Percentiles rank a stretch among this genome's conserved stretches.
Conservation (phyloP, 2,797 vertebrate species). For the Betta splendens region DNA sequence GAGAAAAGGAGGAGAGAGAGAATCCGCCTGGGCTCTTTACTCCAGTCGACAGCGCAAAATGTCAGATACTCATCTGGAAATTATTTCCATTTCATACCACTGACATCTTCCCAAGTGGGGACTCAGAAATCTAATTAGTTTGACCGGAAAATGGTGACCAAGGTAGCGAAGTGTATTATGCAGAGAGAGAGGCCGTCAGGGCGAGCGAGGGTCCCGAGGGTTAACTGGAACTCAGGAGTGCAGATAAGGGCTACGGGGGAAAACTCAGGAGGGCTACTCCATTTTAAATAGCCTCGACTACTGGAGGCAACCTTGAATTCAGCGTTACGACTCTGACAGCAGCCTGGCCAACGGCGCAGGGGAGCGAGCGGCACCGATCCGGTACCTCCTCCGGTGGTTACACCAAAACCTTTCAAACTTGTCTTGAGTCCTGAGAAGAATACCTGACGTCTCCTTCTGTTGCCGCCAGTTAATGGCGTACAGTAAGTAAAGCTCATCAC, state of each 20-base stretch:
- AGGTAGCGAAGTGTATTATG: conserved; percentile 72
- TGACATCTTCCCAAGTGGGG: conserved; percentile 70
- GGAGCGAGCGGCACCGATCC: conserved; percentile 31
- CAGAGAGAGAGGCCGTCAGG: conserved; percentile 57
- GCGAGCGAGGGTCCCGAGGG: conserved; percentile 61
- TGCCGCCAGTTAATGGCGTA: too few species aligned
- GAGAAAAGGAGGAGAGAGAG: conserved; percentile 15
- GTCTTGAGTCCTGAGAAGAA: conserved; percentile 22
- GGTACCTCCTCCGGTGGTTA: conserved; percentile 9
- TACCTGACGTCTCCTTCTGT: background rate
- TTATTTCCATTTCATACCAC: conserved; percentile 80
- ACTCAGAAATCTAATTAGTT: conserved; percentile 81
- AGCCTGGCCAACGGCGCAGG: conserved; percentile 3
- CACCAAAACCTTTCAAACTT: conserved; percentile 54
- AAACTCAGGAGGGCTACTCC: conserved; percentile 59
- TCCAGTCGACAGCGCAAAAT: conserved; percentile 69
- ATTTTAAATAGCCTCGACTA: conserved; percentile 65
- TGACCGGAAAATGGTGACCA: conserved; percentile 64
- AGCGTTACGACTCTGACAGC: conserved; percentile 41
- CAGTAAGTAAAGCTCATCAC: background rate
- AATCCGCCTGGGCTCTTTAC: conserved; percentile 63
- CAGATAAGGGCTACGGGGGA: conserved; percentile 70
- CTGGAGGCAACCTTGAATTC: conserved; percentile 66
- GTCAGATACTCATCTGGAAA: conserved; percentile 83
- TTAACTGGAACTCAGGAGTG: conserved; percentile 76